Evolutionary conservation across 2,797 vertebrate genomes (phyloP).

Genomic region (Poeciliopsis turneri): DNA sequence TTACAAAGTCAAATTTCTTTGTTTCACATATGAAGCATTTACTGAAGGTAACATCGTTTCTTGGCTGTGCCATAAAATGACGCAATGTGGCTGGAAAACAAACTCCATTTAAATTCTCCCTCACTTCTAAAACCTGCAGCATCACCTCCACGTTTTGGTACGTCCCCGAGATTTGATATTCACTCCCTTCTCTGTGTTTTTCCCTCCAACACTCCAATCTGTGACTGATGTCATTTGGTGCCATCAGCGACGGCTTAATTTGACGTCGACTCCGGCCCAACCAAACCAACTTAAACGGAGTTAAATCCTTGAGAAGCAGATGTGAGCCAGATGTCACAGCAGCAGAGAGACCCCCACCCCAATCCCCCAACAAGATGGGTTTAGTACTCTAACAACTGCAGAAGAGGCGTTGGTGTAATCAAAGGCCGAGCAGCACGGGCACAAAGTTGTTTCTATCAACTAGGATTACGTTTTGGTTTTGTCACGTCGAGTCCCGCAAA

Average conservation of each 20-base stretch:
- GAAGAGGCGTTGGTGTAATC: conserved; percentile 65
- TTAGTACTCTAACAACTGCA: conserved; percentile 53
- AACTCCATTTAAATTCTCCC: not conserved
- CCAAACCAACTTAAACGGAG: conserved; percentile 76
- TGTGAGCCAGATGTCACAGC: conserved; percentile 81
- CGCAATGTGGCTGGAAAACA: too few species aligned
- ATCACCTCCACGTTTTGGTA: not conserved
- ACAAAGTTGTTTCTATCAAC: conserved; percentile 62
- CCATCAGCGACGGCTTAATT: conserved; percentile 72
- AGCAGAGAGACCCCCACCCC: conserved; percentile 41
- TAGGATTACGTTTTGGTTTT: conserved; percentile 61
- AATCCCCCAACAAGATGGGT: conserved; percentile 60
- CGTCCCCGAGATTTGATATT: not conserved
- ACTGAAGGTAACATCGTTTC: too few species aligned
- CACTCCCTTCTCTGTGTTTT: conserved; percentile 4
- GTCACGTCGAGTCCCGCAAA: conserved; percentile 27
- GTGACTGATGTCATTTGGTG: conserved; percentile 47
- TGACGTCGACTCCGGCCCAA: conserved; percentile 55
- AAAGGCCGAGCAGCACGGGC: conserved; percentile 58
- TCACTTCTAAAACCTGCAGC: not conserved
- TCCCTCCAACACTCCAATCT: conserved; percentile 23
- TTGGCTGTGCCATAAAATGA: too few species aligned
- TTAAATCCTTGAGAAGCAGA: conserved; percentile 81
- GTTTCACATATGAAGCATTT: too few species aligned
- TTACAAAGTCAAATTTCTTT: too few species aligned